Base-by-base conservation (phyloP, 2,797 vertebrate species). In the Onychomys arenicola region DNA sequence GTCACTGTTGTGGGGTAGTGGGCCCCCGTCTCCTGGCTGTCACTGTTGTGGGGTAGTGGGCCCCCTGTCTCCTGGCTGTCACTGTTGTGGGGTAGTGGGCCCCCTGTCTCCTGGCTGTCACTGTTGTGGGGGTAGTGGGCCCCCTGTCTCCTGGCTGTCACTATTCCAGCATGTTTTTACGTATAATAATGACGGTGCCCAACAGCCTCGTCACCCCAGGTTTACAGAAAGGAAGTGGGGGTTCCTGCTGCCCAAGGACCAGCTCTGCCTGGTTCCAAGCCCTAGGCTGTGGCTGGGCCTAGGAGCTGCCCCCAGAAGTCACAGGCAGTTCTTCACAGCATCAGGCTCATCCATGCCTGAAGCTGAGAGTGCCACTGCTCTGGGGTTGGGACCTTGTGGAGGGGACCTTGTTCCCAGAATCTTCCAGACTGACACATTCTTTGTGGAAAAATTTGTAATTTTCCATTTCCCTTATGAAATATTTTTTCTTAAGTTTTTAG, bases 381-480 rank as follows among this genome's bases (percentile, higher is more conserved):
- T 91, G 2, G 94, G 96, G 84, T 52, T 52, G 67, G 84, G 63
- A 88, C 92, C 75, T 27, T n/a, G n/a, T n/a, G n/a, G n/a, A n/a
- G n/a, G n/a, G n/a, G n/a, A n/a, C n/a, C n/a, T n/a, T n/a, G n/a
- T n/a, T 93, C 83, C 43, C 75, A 55, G 87, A 80, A 75, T 94
- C 93, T 96, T 92, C 76, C 83, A 27, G 3, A 85, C 67, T 96
- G 95, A 94, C 71, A 93, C 69, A 86, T 86, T 89, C 94, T 95
- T 83, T 93, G 52, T 85, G 49, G 83, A 97, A 69, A 96, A 95
- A 90, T 90, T 63, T 65, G 32, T 43, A 67, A 75, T 95, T 96
- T 97, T 95, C 95, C 89, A 81, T 94, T 95, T 93, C 96, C 63
- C 88, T 65, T 59, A 81, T 76, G 80, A 96, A 92, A 85, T 84